Evolutionary conservation across 2,888 invertebrate genomes (phyloP).

Genomic region (Pristionchus japonicus): DNA sequence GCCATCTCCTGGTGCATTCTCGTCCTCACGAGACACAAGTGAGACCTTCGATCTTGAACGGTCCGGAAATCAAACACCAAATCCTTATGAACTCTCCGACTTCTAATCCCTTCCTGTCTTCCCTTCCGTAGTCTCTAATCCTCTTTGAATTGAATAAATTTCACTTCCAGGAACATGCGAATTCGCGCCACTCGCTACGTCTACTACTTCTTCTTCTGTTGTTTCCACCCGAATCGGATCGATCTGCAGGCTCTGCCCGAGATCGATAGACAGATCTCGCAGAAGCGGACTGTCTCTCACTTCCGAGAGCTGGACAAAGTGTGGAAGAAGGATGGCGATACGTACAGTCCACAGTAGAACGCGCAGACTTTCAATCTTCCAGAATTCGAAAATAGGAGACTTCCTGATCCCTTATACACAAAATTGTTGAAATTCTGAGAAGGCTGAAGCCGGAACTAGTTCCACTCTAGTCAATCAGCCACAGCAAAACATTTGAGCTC

Average conservation of each 20-base stretch:
- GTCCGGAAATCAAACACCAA: background rate
- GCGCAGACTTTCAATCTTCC: too few relatives aligned
- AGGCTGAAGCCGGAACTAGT: background rate
- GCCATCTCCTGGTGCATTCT: constrained; percentile 14
- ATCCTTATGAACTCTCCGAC: background rate
- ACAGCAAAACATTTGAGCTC: background rate
- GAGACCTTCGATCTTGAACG: background rate
- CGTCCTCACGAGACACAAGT: constrained; percentile 16
- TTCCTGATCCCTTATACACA: too few relatives aligned
- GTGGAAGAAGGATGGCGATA: background rate
- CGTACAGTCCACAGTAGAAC: background rate
- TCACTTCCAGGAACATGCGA: background rate
- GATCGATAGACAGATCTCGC: background rate
- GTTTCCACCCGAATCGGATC: background rate
- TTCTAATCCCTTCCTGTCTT: background rate
- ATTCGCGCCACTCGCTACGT: background rate
- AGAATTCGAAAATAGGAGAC: too few relatives aligned
- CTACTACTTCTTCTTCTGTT: background rate
- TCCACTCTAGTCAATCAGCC: background rate
- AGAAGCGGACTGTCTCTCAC: background rate
- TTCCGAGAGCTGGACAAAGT: background rate
- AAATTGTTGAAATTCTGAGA: background rate
- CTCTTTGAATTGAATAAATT: background rate
- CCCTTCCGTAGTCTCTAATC: background rate
- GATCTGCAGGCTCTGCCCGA: background rate